Evolutionary conservation across 2,113 vertebrate species (phyloP).

Genomic region (Microtus pennsylvanicus): DNA sequence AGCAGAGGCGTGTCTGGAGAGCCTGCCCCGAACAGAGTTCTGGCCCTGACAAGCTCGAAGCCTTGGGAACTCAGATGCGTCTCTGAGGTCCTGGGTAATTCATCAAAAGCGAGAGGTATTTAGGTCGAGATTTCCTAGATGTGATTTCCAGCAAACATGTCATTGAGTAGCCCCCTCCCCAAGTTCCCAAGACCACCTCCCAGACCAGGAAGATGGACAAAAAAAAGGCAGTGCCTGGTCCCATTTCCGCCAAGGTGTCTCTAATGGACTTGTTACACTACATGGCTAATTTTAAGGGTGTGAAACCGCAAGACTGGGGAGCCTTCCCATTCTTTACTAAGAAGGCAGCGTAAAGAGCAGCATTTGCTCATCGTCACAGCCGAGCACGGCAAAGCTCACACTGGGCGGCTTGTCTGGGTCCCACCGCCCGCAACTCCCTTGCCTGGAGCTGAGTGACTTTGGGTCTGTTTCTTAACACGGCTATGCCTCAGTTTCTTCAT

Average conservation of each 20-base stretch:
- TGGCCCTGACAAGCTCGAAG: background rate
- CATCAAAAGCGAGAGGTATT: background rate
- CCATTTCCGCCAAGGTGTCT: background rate
- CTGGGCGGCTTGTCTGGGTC: background rate
- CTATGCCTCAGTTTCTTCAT: slow-evolving; percentile 48
- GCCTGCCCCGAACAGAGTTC: background rate
- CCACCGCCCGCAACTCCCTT: background rate
- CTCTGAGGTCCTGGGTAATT: background rate
- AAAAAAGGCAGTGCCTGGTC: no score
- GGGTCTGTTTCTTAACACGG: background rate
- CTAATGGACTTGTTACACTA: background rate
- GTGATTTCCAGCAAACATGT: background rate
- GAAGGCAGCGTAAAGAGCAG: background rate
- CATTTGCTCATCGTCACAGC: background rate
- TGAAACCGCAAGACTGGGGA: background rate
- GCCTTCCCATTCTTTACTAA: background rate
- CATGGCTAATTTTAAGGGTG: slow-evolving; percentile 13
- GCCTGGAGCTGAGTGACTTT: background rate
- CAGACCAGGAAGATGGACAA: background rate
- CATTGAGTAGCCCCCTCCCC: background rate
- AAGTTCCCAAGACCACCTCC: background rate
- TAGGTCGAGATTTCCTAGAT: background rate
- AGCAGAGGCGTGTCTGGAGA: background rate
- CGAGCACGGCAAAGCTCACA: background rate
- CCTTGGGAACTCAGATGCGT: background rate